These are phyloP conservation scores for Zaprionus obscuricornis DNA, from an alignment of 2,888 invertebrate species.

Conservation along the genomic window DNA sequence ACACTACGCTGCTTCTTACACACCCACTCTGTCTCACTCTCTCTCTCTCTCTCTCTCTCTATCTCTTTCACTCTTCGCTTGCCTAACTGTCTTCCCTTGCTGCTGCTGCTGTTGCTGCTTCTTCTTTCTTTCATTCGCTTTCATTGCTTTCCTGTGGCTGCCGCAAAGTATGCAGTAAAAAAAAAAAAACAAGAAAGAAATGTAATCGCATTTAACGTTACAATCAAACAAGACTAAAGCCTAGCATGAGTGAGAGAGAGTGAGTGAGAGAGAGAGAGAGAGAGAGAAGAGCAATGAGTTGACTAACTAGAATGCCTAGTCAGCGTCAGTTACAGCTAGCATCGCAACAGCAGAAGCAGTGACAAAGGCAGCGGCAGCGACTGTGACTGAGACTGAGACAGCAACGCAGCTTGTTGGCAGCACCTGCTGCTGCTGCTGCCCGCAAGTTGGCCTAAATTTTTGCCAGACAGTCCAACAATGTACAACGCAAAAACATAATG, in stretches of 20 bases:
- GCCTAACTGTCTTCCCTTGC: too few species aligned
- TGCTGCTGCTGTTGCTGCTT: slow-evolving; percentile 1
- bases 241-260: not conserved
- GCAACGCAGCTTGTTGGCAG: slow-evolving; percentile 5
- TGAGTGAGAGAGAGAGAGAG: not conserved
- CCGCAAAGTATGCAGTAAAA: slow-evolving; percentile 63
- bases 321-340: slow-evolving; percentile 24
- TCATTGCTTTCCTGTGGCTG: slow-evolving; percentile 29
- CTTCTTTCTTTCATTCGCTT: slow-evolving; percentile 26
- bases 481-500: slow-evolving; percentile 49
- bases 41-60: too few species aligned
- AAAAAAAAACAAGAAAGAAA: too few species aligned
- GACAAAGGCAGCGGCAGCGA: slow-evolving; percentile 8
- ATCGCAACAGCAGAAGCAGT: slow-evolving; percentile 11
- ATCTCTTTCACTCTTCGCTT: too few species aligned
- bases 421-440: slow-evolving; percentile 30
- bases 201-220: slow-evolving; percentile 68
- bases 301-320: slow-evolving; percentile 18
- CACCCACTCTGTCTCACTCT: not conserved
- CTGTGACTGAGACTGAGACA: slow-evolving; percentile 7
- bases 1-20: not conserved
- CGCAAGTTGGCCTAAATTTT: slow-evolving; percentile 58
- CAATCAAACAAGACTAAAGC: slow-evolving; percentile 27
- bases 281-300: not conserved
- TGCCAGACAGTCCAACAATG: slow-evolving; percentile 31